These are phyloP conservation scores for Athene noctua DNA, from an alignment of 2,113 vertebrate species.

Conservation along the genomic window DNA sequence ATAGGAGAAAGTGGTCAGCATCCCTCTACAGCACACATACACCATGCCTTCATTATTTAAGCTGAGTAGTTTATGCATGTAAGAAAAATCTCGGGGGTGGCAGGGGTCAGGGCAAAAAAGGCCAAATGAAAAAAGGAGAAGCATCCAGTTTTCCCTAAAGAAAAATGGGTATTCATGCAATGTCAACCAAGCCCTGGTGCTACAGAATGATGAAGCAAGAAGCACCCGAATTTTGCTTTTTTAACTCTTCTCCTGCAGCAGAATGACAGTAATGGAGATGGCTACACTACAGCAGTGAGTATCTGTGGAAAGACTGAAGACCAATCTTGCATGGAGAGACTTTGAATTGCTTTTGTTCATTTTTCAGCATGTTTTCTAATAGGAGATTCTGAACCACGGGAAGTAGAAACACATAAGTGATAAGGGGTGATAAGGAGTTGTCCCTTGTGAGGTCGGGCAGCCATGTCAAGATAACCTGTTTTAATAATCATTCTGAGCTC, in stretches of 20 bases:
- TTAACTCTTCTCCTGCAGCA: background rate
- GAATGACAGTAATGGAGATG: background rate
- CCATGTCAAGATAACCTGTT: background rate
- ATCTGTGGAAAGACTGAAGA: background rate
- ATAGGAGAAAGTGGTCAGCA: background rate
- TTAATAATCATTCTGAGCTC: background rate
- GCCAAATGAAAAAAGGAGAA: background rate
- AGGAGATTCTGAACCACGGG: background rate
- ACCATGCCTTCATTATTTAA: background rate
- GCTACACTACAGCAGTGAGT: background rate
- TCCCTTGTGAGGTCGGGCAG: background rate
- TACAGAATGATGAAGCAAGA: background rate
- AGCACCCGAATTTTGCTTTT: background rate
- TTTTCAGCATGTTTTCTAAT: background rate
- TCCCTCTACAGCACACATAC: background rate
- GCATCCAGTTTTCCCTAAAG: background rate
- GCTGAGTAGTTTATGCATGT: background rate
- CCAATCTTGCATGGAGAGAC: background rate
- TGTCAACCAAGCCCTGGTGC: background rate
- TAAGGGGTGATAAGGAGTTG: background rate
- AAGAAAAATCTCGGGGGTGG: background rate
- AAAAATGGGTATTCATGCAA: background rate
- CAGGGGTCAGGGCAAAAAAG: background rate
- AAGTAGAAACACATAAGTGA: background rate
- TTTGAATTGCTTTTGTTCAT: background rate